These are phyloP conservation scores for Plemyria rubiginata DNA, from an alignment of 2,888 invertebrate genomes.

Conservation along the genomic window DNA sequence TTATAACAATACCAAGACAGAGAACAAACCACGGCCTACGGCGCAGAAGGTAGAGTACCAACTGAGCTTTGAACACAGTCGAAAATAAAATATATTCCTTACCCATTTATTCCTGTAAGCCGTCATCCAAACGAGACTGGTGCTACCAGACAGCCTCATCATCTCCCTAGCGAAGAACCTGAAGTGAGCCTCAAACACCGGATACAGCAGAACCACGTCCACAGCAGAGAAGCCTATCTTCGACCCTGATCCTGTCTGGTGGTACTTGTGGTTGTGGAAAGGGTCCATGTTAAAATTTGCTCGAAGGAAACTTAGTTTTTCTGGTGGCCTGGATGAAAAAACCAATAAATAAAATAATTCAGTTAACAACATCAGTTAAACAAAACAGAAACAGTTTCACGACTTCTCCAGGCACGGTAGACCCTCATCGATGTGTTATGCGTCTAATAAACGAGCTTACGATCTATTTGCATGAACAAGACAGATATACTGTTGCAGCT, in stretches of 20 bases:
- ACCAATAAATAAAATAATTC: no score
- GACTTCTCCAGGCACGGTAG: no score
- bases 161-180: constrained; percentile 86
- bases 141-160: constrained; percentile 81
- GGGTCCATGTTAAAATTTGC: constrained; percentile 64
- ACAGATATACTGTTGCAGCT: no score
- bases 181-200: constrained; percentile 84
- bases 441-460: no score
- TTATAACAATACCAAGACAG: no score
- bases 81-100: not conserved
- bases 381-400: no score
- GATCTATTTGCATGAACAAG: no score
- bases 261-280: constrained; percentile 66
- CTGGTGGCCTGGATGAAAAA: constrained; percentile 62
- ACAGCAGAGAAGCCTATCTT: constrained; percentile 57
- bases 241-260: constrained; percentile 49
- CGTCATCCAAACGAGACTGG: constrained; percentile 68
- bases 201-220: constrained; percentile 73
- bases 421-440: no score
- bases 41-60: no score
- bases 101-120: constrained; percentile 76
- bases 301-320: constrained; percentile 64
- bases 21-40: no score
- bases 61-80: no score
- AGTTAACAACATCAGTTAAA: no score